Evolutionary conservation across 1,140 invertebrate species (phyloP), one percentile per base, ranked within the genome.

Genomic region (Aricia agestis): DNA sequence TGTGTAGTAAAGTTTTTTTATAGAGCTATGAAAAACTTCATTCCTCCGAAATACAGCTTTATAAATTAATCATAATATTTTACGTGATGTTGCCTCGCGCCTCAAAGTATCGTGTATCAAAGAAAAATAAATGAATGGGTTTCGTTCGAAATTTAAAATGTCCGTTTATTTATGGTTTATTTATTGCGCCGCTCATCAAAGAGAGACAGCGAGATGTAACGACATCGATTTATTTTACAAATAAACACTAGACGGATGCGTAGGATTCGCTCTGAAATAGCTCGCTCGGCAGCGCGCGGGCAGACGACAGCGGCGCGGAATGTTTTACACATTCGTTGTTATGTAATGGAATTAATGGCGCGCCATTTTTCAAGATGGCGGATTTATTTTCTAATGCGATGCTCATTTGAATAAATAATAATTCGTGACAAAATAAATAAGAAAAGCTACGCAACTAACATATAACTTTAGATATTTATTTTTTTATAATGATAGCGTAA

Each of bases 151-250:
- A 52, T 52, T 52, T 15, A 52, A 52, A 52, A 52, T 52, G 45
- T 52, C 45, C 45, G 45, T 52, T 52, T 52, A 52, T 52, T 52
- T 52, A 52, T 15, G 45, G 45, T 52, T 52, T 52, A 52, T 52
- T 52, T 52, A 52, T 52, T 52, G 45, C 13, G 45, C 11, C 59
- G 59, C 10, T 9, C 59, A 63, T 63, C 59, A 63, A 63, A 63
- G 59, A 7, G 58, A 63, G 59, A 63, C 25, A 63, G 59, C 59
- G 59, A 63, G 59, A 63, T 25, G 59, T 63, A 63, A 63, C 7
- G 59, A 63, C 59, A 63, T 63, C 59, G 10, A 63, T 63, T 63
- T 63, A 63, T 63, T 19, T 63, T 63, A 63, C 59, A 63, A 63
- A 63, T 63, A 63, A 63, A 63, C 59, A 63, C 59, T 63, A 63